phyloP scores from a whole-genome alignment of 1,140 invertebrate genomes.

The Pseudoatta argentina region DNA sequence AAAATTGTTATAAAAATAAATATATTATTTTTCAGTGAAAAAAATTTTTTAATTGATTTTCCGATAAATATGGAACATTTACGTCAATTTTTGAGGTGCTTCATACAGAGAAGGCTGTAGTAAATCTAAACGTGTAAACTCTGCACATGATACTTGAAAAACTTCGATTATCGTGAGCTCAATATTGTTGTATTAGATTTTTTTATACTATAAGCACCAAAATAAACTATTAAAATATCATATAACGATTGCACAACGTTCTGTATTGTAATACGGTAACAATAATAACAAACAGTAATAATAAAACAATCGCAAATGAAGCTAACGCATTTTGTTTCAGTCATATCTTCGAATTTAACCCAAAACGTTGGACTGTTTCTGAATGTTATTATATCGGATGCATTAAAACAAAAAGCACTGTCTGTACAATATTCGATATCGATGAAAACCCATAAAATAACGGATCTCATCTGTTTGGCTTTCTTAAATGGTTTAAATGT shows the following conservation, averaged over 20 bases:
- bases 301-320: constrained; percentile 38
- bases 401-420: constrained; percentile 38
- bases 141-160: not conserved
- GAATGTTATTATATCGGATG: constrained; percentile 13
- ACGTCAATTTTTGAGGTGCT: too few species aligned
- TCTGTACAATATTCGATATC: constrained; percentile 30
- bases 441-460: constrained; percentile 21
- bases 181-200: not conserved
- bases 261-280: not conserved
- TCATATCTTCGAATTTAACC: constrained; percentile 43
- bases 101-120: too few species aligned
- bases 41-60: too few species aligned
- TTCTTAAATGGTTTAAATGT: constrained; percentile 18
- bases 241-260: not conserved
- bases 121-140: not conserved
- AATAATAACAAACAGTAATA: constrained; percentile 30
- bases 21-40: too few species aligned
- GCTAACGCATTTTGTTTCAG: constrained; percentile 49
- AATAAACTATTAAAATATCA: constrained; percentile 23
- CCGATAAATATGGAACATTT: too few species aligned
- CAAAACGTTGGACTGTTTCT: constrained; percentile 13
- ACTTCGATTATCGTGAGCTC: not conserved
- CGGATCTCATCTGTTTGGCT: not conserved
- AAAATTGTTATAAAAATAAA: too few species aligned
- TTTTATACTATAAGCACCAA: not conserved